These are phyloP conservation scores for Argyresthia goedartella DNA, from an alignment of 2,888 invertebrate species.

Conservation along the genomic window DNA sequence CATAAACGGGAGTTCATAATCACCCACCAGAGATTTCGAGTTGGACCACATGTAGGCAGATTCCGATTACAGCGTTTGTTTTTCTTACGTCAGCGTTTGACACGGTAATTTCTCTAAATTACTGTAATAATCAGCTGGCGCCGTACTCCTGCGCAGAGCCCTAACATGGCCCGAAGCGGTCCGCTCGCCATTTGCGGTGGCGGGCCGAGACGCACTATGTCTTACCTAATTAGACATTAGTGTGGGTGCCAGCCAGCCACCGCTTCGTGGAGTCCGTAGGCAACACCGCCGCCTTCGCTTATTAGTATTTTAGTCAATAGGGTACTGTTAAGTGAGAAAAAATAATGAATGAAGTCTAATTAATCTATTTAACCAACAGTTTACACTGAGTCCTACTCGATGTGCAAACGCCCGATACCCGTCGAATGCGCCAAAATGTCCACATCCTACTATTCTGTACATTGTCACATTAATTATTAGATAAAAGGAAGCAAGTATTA, in stretches of 20 bases:
- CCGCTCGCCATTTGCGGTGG: conserved; percentile 47
- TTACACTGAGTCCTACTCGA: conserved; percentile 12
- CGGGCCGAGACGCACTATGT: conserved; percentile 14
- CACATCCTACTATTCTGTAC: background rate
- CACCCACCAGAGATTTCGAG: background rate
- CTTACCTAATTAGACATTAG: conserved; percentile 53
- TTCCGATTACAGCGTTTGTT: background rate
- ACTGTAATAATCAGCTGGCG: conserved; percentile 19
- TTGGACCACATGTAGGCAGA: background rate
- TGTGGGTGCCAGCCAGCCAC: conserved; percentile 65
- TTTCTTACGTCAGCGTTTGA: background rate
- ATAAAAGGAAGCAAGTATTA: conserved; percentile 27
- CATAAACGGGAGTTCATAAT: background rate
- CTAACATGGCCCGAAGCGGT: conserved; percentile 40
- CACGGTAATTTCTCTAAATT: background rate
- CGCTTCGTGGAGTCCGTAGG: conserved; percentile 28
- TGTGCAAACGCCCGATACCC: conserved; percentile 9
- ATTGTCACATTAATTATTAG: conserved; percentile 19
- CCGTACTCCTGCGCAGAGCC: conserved; percentile 46
- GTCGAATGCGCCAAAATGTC: conserved; percentile 1
- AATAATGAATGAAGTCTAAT: conserved; percentile 26
- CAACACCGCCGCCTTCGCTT: conserved; percentile 31
- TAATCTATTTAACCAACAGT: conserved; percentile 22
- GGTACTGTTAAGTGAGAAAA: conserved; percentile 26
- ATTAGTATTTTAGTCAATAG: conserved; percentile 34